Conservation (phyloP, 92 coral and sea anemone species). For the Hydrozoanthus gracilis region DNA sequence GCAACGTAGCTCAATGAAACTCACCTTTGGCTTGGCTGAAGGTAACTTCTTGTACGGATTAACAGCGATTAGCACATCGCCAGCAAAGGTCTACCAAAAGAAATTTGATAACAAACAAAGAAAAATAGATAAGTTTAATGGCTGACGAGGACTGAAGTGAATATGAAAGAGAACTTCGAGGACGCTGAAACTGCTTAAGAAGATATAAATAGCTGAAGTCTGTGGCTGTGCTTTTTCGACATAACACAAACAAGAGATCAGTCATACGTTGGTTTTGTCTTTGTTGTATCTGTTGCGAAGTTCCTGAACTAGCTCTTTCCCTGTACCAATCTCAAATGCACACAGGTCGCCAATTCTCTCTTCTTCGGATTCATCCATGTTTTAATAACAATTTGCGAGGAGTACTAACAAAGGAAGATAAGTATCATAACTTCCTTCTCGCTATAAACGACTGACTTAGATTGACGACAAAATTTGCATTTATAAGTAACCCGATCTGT, state of each 20-base stretch:
- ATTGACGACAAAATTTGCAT: background rate
- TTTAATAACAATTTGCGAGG: background rate
- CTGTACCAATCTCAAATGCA: background rate
- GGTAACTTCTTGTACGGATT: slow-evolving; percentile 34
- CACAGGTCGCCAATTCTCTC: background rate
- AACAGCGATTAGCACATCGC: slow-evolving; percentile 28
- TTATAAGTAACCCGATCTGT: background rate
- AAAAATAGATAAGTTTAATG: background rate
- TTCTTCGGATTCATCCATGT: background rate
- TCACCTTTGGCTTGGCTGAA: background rate
- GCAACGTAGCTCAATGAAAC: background rate
- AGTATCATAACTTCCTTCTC: background rate
- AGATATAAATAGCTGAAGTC: background rate
- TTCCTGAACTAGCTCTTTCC: slow-evolving; percentile 3
- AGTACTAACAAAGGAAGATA: background rate
- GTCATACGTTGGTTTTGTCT: slow-evolving; percentile 8
- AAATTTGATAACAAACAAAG: background rate
- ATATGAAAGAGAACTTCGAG: background rate
- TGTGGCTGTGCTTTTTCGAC: background rate
- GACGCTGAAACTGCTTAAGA: background rate
- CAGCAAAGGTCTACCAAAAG: slow-evolving; percentile 19
- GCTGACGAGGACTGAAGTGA: background rate
- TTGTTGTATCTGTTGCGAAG: slow-evolving; percentile 21
- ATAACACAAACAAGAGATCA: background rate
- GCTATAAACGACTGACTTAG: background rate